Evolutionary conservation across 2,797 vertebrate species (phyloP).

Genomic region (Pteronotus mesoamericanus): DNA sequence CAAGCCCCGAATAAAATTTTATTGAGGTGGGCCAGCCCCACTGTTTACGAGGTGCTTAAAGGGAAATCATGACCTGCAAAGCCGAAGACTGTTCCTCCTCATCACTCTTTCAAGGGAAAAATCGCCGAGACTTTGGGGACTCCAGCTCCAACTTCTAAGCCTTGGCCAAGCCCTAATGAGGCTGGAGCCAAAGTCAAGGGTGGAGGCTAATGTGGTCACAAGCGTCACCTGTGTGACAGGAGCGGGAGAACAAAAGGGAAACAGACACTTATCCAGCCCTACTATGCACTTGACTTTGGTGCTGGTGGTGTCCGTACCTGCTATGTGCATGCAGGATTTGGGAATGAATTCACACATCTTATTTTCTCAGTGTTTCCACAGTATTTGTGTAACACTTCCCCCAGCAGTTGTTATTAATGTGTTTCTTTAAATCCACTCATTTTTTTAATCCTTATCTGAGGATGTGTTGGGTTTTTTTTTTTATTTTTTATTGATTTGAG

Average conservation of each 20-base stretch:
- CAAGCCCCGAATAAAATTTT: not conserved
- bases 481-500: not conserved
- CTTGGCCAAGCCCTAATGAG: not conserved
- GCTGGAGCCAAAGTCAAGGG: not conserved
- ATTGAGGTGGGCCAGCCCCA: not conserved
- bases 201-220: not conserved
- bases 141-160: not conserved
- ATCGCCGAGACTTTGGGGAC: not conserved
- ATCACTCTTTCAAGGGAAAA: not conserved
- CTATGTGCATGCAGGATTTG: fast-evolving
- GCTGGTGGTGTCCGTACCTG: too few relatives aligned
- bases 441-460: not conserved
- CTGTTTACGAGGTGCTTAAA: not conserved
- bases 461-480: too few relatives aligned
- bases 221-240: not conserved
- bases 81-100: not conserved
- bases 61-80: not conserved
- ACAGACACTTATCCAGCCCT: not conserved
- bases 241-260: not conserved
- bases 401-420: not conserved
- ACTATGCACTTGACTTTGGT: not conserved
- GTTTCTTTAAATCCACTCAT: not conserved
- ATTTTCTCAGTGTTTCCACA: not conserved
- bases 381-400: fast-evolving
- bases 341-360: not conserved